Evolutionary conservation across 2,797 vertebrate genomes (phyloP), one percentile per base, ranked within the genome.

Genomic region (Galaxias olidus): DNA sequence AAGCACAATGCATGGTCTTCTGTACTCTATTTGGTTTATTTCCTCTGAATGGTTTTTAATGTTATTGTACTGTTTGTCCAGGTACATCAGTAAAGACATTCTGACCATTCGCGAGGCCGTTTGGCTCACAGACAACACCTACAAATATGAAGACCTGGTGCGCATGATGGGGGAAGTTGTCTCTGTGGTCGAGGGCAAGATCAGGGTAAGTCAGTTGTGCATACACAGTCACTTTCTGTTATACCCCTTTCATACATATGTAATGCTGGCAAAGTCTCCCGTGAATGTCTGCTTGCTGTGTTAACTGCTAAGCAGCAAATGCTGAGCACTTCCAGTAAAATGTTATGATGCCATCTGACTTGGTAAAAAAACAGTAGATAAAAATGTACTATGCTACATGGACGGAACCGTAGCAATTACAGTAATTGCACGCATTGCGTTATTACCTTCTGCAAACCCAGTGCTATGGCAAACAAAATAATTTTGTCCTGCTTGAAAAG

Each of bases 81-180:
- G 93, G 54, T 93, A 98, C 76, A 93, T 96, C 66, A 98, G 96
- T 85, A 97, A 96, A 84, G 97, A 99, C 74, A 98, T 99, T 76
- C 80, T 99, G 82, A 99, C 98, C 0, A 98, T 99, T 63, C 90
- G 97, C 0, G 98, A 99, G 87, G 98, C 97, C 0, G 97, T 99
- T 51, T 99, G 97, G 98, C 93, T 99, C 63, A 99, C 98, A 0
- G 98, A 99, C 89, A 99, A 99, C 88, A 98, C 98, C 0, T 98
- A 99, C 84, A 98, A 98, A 78, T 99, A 99, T 1, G 97, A 98
- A 67, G 98, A 99, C 80, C 77, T 99, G 76, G 98, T 99, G 45
- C 92, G 97, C 65, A 98, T 98, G 96, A 99, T 99, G 98, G 98
- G 97, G 0, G 98, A 99, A 78, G 93, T 99, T 0, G 90, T 98